Evolutionary conservation across 2,888 invertebrate species (phyloP), one percentile per base, ranked within the genome.

Genomic region (Pristionchus fissidentatus): DNA sequence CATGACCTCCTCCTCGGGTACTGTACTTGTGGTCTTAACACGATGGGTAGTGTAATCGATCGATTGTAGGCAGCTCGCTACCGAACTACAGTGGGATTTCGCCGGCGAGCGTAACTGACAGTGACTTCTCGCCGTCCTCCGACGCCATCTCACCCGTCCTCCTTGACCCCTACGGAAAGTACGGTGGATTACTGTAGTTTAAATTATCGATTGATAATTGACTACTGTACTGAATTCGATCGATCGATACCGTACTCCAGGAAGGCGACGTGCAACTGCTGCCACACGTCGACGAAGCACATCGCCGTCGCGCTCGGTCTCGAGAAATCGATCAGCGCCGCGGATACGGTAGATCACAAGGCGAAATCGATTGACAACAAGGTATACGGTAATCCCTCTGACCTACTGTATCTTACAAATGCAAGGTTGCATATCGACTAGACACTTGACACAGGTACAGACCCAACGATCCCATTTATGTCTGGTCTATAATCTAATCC

Each of bases 91-190:
- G 41, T 22, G 70, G 70, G 10, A 70, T 70, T 26, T 41, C 70
- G 3, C 43, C 70, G 22, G 43, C 43, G 2, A 70, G 70, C 43
- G 41, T 41, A 13, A 70, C 70, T 41, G 70, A 70, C 26, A 7
- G 41, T 70, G n/a, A 38, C 70, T 70, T 70, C 70, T 26, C 70
- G 41, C 41, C 38, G 26, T 70, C 70, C 70, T 1, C 43, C 70
- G n/a, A n/a, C n/a, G n/a, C 13, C 13, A 70, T 70, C 22, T 70
- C 70, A n/a, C 41, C 43, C n/a, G n/a, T n/a, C n/a, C n/a, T n/a
- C n/a, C n/a, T n/a, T 26, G 70, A 70, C 43, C 70, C 70, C n/a
- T 70, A 43, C 26, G 70, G 70, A 26, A 70, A n/a, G 70, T 70
- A 13, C n/a, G 41, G 26, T 0, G 41, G 19, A 70, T 41, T n/a